phyloP scores from a whole-genome alignment of 2,888 invertebrate genomes.

The Omphaloscelis lunosa region DNA sequence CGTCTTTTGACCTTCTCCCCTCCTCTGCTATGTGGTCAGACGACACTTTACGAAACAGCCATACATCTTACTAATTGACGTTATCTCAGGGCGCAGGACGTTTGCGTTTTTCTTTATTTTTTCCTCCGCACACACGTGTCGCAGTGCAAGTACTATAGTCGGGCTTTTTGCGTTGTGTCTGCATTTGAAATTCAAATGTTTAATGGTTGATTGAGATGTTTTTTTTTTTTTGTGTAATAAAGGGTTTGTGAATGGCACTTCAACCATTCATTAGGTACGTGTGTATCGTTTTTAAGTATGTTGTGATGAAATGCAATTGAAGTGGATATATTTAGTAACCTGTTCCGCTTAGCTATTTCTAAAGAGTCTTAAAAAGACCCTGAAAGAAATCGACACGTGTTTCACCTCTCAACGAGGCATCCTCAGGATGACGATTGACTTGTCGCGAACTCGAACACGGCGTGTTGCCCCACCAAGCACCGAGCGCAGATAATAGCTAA shows the following conservation, averaged over 20 bases:
- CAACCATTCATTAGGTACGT: neutral
- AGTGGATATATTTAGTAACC: too few relatives aligned
- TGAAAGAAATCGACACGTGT: too few relatives aligned
- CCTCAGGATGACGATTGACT: too few relatives aligned
- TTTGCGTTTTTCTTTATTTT: constrained; percentile 71
- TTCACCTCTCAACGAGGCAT: too few relatives aligned
- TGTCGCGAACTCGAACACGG: too few relatives aligned
- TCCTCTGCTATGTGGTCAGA: constrained; percentile 1
- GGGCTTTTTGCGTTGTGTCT: constrained; percentile 33
- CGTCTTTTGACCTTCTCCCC: constrained; percentile 10
- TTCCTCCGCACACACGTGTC: constrained; percentile 64
- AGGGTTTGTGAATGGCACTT: neutral
- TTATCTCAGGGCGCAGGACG: constrained; percentile 73
- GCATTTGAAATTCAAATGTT: constrained; percentile 47
- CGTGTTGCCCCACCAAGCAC: too few relatives aligned
- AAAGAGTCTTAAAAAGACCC: too few relatives aligned
- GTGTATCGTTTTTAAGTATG: neutral
- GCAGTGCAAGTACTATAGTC: constrained; percentile 55
- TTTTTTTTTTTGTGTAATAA: neutral
- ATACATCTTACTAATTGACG: constrained; percentile 80
- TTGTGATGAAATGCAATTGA: too few relatives aligned
- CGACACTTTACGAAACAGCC: constrained; percentile 71
- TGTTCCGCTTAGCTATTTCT: too few relatives aligned
- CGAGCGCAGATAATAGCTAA: too few relatives aligned
- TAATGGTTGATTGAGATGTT: constrained; percentile 2